phyloP scores from a whole-genome alignment of 2,797 vertebrate species.

The Acrocephalus scirpaceus region DNA sequence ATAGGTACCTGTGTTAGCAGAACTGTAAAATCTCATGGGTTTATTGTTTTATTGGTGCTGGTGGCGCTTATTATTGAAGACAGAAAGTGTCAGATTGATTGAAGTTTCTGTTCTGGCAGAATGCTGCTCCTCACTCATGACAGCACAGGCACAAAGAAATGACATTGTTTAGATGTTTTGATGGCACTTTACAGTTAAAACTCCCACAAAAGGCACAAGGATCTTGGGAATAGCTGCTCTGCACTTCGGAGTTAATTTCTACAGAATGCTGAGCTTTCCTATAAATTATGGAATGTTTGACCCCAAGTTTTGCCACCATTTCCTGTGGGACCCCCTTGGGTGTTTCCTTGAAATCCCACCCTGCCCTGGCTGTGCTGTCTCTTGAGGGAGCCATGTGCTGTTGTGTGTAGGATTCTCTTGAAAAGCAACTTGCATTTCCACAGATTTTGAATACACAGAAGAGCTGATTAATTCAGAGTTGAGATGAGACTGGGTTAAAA shows the following conservation, averaged over 20 bases:
- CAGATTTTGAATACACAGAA: neutral
- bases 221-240: neutral
- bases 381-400: neutral
- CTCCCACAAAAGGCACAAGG: neutral
- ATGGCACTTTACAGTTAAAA: neutral
- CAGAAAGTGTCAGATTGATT: neutral
- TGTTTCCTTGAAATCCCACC: neutral
- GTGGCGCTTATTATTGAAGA: neutral
- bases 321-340: neutral
- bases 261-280: neutral
- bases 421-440: neutral
- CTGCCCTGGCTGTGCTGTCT: neutral
- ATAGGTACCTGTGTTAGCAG: neutral
- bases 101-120: neutral
- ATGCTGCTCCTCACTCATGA: neutral
- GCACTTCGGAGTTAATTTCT: neutral
- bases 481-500: neutral
- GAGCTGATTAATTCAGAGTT: neutral
- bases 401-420: neutral
- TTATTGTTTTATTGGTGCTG: neutral
- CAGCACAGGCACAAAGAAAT: neutral
- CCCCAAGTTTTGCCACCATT: neutral
- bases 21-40: neutral
- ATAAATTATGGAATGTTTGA: rapidly evolving
- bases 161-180: neutral